These are phyloP conservation scores for Parnassius apollo DNA, from an alignment of 2,888 invertebrate genomes.

Conservation along the genomic window DNA sequence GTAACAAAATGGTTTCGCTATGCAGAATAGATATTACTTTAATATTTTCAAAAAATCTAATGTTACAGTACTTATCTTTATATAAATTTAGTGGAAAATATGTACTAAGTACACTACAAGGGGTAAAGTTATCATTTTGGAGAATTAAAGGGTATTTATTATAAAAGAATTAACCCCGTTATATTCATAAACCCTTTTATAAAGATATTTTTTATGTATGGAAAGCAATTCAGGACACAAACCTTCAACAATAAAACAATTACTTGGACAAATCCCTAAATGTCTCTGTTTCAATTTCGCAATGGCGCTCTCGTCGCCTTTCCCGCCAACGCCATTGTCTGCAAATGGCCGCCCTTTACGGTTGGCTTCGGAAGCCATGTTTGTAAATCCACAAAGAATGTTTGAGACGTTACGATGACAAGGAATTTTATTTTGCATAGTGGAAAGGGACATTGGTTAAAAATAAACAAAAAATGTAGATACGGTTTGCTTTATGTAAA, in stretches of 20 bases:
- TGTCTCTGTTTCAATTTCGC: constrained; percentile 40
- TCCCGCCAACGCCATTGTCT: constrained; percentile 70
- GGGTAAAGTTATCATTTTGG: no score
- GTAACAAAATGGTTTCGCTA: no score
- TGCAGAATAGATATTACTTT: no score
- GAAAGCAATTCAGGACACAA: constrained; percentile 6
- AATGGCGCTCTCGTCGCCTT: constrained; percentile 48
- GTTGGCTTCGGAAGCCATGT: constrained; percentile 56
- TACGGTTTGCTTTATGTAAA: constrained; percentile 27
- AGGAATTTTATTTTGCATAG: constrained; percentile 51
- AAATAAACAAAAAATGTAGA: constrained; percentile 31
- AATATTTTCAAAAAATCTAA: no score
- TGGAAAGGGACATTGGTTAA: constrained; percentile 38
- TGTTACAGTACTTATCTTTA: no score
- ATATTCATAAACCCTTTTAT: background rate
- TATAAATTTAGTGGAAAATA: no score
- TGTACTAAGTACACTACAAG: no score
- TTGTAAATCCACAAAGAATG: constrained; percentile 49
- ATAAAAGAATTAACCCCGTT: no score
- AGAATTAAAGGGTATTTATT: no score
- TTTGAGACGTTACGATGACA: constrained; percentile 54
- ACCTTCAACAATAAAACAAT: constrained; percentile 40
- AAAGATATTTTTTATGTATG: background rate
- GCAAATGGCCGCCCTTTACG: constrained; percentile 69
- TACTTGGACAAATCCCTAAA: constrained; percentile 54